Base-by-base conservation (phyloP, 1,140 invertebrate species). In the Ladona fulva region DNA sequence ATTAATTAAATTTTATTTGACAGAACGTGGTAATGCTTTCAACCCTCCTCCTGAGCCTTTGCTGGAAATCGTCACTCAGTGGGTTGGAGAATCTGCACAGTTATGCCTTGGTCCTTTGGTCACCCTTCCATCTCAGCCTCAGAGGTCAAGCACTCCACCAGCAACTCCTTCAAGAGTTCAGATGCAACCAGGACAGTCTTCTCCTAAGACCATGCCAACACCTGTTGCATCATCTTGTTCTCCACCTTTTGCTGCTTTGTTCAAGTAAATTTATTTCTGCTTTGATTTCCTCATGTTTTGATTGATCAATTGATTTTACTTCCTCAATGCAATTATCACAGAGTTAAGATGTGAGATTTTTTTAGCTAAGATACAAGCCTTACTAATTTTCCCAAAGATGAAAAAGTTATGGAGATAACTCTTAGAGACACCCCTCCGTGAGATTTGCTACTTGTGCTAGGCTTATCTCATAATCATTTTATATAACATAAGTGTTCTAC, bases 151-250 rank as follows among this genome's bases (percentile, higher is more conserved):
- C 52, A 66, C 52, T 6, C 52, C 52, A 19, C 52, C 52, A 16
- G 14, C 52, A 6, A 66, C 52, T 22, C 16, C 16, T 5, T 52
- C 44, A 52, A 66, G 52, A 22, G 3, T 12, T 19, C 52, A 16
- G 1, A 19, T 22, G n/a, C 52, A 66, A 22, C 3, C 3, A 3
- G 52, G 52, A 1, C 52, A 66, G n/a, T 16, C 52, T 22, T 93
- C 93, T 0, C 89, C 87, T 59, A 93, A 92, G 22, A 91, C 91
- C 5, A 94, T 94, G 78, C 90, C 92, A 0, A 94, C 94, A 93
- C 90, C 92, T 19, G 91, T 92, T 0, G 90, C 93, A 0, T 92
- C 92, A n/a, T 19, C 52, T 19, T 66, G 52, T 22, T 66, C 52
- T 19, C 52, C 52, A 3, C 93, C 93, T 0, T 88, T 94, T 74